Conservation (phyloP, 2,888 invertebrate genomes). For the Volucella inanis region DNA sequence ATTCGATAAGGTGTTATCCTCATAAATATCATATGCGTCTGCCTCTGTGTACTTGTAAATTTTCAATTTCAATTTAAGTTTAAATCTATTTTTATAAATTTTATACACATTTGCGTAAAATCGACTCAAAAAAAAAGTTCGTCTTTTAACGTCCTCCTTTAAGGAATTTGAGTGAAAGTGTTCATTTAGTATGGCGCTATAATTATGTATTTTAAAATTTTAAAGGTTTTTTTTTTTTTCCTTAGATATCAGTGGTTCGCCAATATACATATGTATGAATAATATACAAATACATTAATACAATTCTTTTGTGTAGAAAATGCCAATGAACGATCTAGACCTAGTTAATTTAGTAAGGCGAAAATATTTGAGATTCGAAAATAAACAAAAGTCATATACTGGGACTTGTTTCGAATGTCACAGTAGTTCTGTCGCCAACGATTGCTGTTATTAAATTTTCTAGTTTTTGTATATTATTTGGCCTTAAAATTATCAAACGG, state of each 20-base stretch:
- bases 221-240: too few relatives aligned
- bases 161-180: neutral
- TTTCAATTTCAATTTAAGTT: neutral
- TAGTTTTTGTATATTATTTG: too few relatives aligned
- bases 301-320: too few relatives aligned
- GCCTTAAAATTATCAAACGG: too few relatives aligned
- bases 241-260: too few relatives aligned
- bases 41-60: too few relatives aligned
- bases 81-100: slow-evolving; percentile 9
- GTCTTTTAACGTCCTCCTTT: neutral
- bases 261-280: too few relatives aligned
- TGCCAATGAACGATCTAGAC: slow-evolving; percentile 22
- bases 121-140: neutral
- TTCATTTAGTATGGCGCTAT: neutral
- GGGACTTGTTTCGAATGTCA: neutral
- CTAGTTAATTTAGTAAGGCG: slow-evolving; percentile 16
- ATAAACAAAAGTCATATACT: neutral
- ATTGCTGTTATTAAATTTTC: too few relatives aligned
- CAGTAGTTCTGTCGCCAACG: neutral
- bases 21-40: neutral
- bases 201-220: too few relatives aligned
- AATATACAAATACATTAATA: too few relatives aligned
- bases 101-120: neutral
- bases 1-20: too few relatives aligned
- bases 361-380: neutral